Base-by-base conservation (phyloP, 2,113 vertebrate genomes). In the Cinclus mexicanus region DNA sequence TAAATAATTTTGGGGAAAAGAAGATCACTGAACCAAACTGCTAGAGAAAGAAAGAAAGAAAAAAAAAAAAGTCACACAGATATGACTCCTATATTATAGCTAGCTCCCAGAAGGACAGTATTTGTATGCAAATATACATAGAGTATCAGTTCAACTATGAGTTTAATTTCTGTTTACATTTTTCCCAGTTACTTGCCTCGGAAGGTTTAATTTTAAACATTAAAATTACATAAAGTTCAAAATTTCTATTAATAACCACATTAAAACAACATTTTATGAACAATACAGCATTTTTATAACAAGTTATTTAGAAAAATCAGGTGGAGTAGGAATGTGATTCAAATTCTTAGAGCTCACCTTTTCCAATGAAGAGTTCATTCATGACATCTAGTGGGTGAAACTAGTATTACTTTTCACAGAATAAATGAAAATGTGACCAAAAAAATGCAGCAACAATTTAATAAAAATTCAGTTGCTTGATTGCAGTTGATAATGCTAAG, bases 311-410 rank as follows among this genome's bases (percentile, higher is more conserved):
- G 33, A 39, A 92, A 87, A 93, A 71, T 14, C n/a, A 47, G 68
- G 39, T 3, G 11, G 14, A 71, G 5, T 15, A 61, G 23, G 25
- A 90, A 85, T 6, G 11, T 1, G 7, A 71, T 31, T 59, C 28
- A 44, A 59, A 78, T 52, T 47, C n/a, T 46, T 22, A n/a, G 19
- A 17, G 1, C 10, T 14, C 16, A 46, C 5, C n/a, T 80, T 52
- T 67, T 74, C 22, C 47, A 59, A 33, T 42, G 47, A 77, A 39
- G 76, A 8, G 83, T n/a, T 92, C 18, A 4, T 49, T 81, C 11
- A 3, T 44, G 96, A 89, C 96, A 96, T 64, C 96, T 97, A 89
- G 83, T 74, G 96, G 91, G 23, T 52, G 64, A 52, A 70, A 28
- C 64, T 5, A 75, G 80, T 11, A 96, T 87, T 87, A 83, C 68